Conservation (phyloP, 2,888 invertebrate species). For the Yponomeuta plumbellus region DNA sequence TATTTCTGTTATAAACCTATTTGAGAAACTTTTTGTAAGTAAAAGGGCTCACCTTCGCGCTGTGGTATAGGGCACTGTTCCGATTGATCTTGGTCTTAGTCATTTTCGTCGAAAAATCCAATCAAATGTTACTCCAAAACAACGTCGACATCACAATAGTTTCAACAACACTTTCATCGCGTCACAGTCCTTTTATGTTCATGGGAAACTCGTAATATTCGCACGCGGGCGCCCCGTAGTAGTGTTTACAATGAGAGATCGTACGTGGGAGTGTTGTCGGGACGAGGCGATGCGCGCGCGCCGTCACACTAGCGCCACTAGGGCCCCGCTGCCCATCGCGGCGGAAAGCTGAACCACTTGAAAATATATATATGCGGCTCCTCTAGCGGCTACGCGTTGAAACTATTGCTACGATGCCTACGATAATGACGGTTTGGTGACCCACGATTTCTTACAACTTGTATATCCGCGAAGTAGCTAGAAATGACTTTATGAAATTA, state of each 20-base stretch:
- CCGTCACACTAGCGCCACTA: slow-evolving; percentile 36
- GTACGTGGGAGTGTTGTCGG: slow-evolving; percentile 65
- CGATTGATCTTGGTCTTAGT: slow-evolving; percentile 76
- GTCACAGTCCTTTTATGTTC: slow-evolving; percentile 45
- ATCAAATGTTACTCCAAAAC: slow-evolving; percentile 39
- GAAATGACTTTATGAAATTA: no score
- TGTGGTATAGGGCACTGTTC: slow-evolving; percentile 82
- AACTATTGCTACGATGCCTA: slow-evolving; percentile 25
- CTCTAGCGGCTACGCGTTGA: slow-evolving; percentile 40
- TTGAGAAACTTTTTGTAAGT: neutral
- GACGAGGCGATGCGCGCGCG: slow-evolving; percentile 37
- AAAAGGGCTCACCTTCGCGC: slow-evolving; percentile 80
- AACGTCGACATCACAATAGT: slow-evolving; percentile 58
- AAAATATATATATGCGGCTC: slow-evolving; percentile 35
- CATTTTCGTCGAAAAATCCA: slow-evolving; percentile 56
- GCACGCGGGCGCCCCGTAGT: slow-evolving; percentile 41
- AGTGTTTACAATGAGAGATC: slow-evolving; percentile 66
- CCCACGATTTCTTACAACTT: neutral
- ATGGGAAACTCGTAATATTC: slow-evolving; percentile 43
- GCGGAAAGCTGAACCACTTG: slow-evolving; percentile 58
- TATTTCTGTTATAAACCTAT: neutral
- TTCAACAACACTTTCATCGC: slow-evolving; percentile 45
- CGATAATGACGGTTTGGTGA: neutral
- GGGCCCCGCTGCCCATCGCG: slow-evolving; percentile 46
- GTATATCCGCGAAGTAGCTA: neutral